A percentile compares a stretch with the other conserved stretches of the same genome.
Evolutionary conservation across 35 echinoderm and acorn worm species (phyloP).

Genomic region (Hemicentrotus pulcherrimus): DNA sequence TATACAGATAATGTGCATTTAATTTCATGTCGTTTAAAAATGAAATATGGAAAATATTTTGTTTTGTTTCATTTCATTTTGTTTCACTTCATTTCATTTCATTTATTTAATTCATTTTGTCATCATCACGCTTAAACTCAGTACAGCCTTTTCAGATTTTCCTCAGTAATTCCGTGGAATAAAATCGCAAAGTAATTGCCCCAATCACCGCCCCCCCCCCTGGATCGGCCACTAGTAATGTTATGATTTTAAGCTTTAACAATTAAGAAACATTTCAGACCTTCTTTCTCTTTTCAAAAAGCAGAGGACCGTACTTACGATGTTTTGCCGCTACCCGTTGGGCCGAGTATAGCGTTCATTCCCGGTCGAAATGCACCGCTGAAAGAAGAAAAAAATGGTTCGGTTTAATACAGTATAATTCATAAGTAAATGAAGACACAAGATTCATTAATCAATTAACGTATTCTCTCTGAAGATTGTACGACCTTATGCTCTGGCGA

Average conservation of each 20-base stretch:
- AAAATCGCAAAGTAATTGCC: not conserved
- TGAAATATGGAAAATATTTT: no score
- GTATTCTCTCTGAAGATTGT: no score
- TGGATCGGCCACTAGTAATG: not conserved
- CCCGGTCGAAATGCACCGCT: conserved; percentile 87
- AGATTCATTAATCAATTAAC: no score
- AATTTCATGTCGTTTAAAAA: no score
- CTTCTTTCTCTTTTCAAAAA: not conserved
- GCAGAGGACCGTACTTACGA: conserved; percentile 66
- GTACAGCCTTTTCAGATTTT: not conserved
- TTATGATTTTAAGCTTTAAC: not conserved
- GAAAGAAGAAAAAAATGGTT: conserved; percentile 48
- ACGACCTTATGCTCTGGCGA: no score
- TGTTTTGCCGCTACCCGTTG: conserved; percentile 95
- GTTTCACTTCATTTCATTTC: no score
- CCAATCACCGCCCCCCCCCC: not conserved
- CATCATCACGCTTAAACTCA: not conserved
- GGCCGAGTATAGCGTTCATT: conserved; percentile 97
- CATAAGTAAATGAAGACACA: not conserved
- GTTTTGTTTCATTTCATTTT: no score
- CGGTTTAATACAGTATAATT: not conserved
- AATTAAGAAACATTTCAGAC: not conserved
- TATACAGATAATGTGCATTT: no score
- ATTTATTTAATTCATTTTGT: not conserved
- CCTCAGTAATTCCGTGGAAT: not conserved